These are phyloP conservation scores for Cyphotilapia sp. DNA, from an alignment of 2,113 vertebrate species.

Conservation along the genomic window DNA sequence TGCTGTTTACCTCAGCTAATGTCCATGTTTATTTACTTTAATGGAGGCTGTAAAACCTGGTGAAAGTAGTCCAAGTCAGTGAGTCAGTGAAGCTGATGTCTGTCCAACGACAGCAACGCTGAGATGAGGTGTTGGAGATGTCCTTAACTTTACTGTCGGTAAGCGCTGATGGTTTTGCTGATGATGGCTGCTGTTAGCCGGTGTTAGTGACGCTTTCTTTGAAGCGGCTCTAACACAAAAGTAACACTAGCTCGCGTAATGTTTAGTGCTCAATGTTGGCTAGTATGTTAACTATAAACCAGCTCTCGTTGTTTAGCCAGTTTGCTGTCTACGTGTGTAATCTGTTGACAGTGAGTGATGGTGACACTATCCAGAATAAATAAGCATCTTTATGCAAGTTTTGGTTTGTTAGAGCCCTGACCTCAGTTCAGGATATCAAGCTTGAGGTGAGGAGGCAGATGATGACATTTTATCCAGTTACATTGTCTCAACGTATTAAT, in stretches of 20 bases:
- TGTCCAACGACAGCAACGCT: not conserved
- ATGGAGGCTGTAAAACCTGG: not conserved
- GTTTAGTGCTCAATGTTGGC: not conserved
- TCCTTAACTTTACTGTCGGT: not conserved
- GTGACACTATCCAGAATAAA: not conserved
- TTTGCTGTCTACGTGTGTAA: not conserved
- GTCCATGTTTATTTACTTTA: not conserved
- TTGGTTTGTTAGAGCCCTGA: not conserved
- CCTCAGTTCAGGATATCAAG: accelerated
- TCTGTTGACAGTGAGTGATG: not conserved
- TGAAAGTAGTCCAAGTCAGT: not conserved
- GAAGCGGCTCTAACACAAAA: not conserved
- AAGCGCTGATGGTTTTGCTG: not conserved
- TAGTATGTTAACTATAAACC: not conserved
- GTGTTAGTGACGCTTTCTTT: not conserved
- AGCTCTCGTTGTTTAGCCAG: not conserved
- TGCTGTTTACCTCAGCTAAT: not conserved
- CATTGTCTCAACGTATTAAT: not conserved
- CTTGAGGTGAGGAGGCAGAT: not conserved
- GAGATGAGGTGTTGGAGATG: not conserved
- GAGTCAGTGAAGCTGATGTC: not conserved
- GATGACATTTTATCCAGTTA: not conserved
- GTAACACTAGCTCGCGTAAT: accelerated
- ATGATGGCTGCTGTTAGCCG: not conserved
- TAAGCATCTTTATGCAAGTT: not conserved